These are phyloP conservation scores for Exephanes ischioxanthus DNA, from an alignment of 2,888 invertebrate species.

Conservation along the genomic window DNA sequence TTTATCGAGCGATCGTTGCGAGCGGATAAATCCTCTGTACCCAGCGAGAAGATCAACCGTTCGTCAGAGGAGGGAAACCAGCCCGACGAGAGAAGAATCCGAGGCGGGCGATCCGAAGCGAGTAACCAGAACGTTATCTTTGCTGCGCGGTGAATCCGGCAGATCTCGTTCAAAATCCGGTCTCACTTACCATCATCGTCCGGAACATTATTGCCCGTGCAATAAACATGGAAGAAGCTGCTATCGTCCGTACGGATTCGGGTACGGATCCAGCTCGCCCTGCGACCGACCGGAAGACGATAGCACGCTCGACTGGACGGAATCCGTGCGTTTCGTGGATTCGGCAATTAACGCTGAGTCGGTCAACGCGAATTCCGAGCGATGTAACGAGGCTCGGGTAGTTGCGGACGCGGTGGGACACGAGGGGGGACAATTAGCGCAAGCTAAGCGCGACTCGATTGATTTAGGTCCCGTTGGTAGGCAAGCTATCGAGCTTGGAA, in stretches of 20 bases:
- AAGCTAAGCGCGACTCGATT: constrained; percentile 32
- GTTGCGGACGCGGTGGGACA: constrained; percentile 8
- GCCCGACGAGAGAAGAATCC: neutral
- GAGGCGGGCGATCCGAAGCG: neutral
- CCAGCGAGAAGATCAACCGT: neutral
- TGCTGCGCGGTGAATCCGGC: neutral
- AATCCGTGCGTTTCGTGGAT: constrained; percentile 8
- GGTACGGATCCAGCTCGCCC: neutral
- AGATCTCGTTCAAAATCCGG: constrained; percentile 1
- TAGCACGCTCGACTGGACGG: neutral
- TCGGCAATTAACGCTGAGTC: constrained; percentile 23
- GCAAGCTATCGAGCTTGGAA: neutral
- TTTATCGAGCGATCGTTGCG: constrained; percentile 14
- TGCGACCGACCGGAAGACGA: constrained; percentile 3
- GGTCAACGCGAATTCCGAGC: neutral
- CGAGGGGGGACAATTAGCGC: constrained; percentile 25
- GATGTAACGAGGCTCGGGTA: neutral
- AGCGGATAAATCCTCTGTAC: constrained; percentile 9
- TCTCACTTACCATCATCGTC: neutral
- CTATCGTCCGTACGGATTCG: neutral
- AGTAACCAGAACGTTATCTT: constrained; percentile 4
- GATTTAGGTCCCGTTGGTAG: constrained; percentile 14
- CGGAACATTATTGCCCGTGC: constrained; percentile 4
- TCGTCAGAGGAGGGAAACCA: constrained; percentile 22
- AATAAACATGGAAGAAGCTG: constrained; percentile 10